phyloP scores from a whole-genome alignment of 1,140 invertebrate genomes.

The Lepidurus arcticus region DNA sequence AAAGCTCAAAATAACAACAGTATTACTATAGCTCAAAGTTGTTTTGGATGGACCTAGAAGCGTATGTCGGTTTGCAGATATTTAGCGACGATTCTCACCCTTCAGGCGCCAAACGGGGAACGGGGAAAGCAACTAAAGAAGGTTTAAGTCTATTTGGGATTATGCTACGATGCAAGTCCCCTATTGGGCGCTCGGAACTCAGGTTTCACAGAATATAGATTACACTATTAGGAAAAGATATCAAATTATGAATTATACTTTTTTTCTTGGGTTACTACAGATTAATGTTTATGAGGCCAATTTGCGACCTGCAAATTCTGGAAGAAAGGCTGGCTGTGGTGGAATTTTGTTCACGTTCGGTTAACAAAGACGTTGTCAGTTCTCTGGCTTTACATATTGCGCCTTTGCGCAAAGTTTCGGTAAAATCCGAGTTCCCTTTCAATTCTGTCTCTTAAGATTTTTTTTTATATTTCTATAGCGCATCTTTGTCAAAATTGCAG shows the following conservation, averaged over 20 bases:
- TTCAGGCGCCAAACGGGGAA: conserved; percentile 61
- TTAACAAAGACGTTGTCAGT: conserved; percentile 52
- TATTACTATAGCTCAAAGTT: conserved; percentile 55
- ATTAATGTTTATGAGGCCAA: conserved; percentile 55
- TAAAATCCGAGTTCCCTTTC: conserved; percentile 24
- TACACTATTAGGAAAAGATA: conserved; percentile 17
- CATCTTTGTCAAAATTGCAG: conserved; percentile 54
- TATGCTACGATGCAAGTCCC: conserved; percentile 64
- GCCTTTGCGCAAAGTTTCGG: conserved; percentile 11
- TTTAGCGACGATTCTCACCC: conserved; percentile 67
- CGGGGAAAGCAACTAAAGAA: conserved; percentile 50
- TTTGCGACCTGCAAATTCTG: conserved; percentile 51
- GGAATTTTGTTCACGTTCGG: conserved; percentile 52
- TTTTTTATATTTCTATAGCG: neutral
- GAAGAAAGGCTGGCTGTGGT: conserved; percentile 56
- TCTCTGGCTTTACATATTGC: neutral
- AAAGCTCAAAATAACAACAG: conserved; percentile 35
- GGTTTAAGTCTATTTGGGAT: conserved; percentile 65
- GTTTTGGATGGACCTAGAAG: conserved; percentile 64
- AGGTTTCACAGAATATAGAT: conserved; percentile 39
- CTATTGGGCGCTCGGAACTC: conserved; percentile 49
- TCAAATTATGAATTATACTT: conserved; percentile 3
- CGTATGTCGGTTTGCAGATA: conserved; percentile 66
- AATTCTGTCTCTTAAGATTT: conserved; percentile 38
- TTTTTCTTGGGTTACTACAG: conserved; percentile 39